These are phyloP conservation scores for Myrmophylax atrothorax DNA, from an alignment of 2,113 vertebrate species.

Conservation along the genomic window DNA sequence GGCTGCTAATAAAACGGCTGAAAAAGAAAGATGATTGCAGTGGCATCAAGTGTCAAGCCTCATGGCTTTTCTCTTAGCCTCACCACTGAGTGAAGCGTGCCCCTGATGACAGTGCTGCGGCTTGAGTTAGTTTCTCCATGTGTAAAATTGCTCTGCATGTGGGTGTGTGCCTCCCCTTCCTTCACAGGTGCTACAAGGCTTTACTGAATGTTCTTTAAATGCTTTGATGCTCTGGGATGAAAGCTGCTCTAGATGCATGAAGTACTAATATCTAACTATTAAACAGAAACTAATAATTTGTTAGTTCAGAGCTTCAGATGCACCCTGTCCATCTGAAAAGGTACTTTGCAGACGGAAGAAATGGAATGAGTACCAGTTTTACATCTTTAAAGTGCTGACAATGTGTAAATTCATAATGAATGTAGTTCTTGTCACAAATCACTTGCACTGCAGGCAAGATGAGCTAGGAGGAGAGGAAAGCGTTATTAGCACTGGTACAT, in stretches of 20 bases:
- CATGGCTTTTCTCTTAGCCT: neutral
- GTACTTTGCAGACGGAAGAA: neutral
- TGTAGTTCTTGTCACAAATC: neutral
- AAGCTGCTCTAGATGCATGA: neutral
- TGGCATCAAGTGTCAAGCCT: neutral
- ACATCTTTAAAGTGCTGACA: neutral
- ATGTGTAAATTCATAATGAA: neutral
- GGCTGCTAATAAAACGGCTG: slow-evolving; percentile 17
- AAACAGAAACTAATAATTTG: neutral
- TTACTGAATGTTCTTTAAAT: neutral
- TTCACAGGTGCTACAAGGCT: neutral
- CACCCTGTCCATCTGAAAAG: neutral
- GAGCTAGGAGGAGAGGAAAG: neutral
- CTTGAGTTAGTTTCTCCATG: neutral
- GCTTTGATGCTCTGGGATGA: neutral
- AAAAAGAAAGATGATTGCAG: neutral
- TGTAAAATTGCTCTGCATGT: neutral
- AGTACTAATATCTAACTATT: neutral
- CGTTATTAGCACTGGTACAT: neutral
- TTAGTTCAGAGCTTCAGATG: neutral
- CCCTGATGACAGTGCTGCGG: neutral
- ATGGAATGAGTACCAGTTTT: neutral
- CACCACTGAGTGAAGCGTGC: neutral
- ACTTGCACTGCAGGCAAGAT: neutral
- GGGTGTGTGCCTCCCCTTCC: neutral